phyloP scores from a whole-genome alignment of 2,797 vertebrate species.

The Aeoliscus strigatus region DNA sequence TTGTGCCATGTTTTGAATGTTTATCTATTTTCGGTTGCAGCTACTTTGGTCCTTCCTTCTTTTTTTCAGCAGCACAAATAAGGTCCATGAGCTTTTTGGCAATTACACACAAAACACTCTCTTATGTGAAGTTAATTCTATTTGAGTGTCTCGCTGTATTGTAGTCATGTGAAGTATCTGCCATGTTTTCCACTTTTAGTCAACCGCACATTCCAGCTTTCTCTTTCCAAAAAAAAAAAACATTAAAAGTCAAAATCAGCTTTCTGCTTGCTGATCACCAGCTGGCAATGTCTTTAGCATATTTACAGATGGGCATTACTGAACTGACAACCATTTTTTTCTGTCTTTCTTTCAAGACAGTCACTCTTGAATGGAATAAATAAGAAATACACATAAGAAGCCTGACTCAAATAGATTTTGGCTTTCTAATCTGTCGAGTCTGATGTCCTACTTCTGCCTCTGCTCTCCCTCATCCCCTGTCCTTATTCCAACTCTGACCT shows the following conservation, averaged over 20 bases:
- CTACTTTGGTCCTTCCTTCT: conserved; percentile 15
- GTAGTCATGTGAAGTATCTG: conserved; percentile 17
- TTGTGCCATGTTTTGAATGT: conserved; percentile 4
- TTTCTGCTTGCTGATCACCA: neutral
- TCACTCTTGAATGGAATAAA: too few relatives aligned
- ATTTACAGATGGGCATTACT: too few relatives aligned
- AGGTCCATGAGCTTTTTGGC: conserved; percentile 30
- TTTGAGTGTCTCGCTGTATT: conserved; percentile 22
- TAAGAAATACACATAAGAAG: conserved; percentile 2
- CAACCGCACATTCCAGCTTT: conserved; percentile 6
- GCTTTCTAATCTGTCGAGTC: conserved; percentile 11
- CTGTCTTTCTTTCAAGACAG: neutral
- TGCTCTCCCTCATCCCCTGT: conserved; percentile 1
- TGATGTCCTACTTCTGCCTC: conserved; percentile 15
- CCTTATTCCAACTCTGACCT: conserved; percentile 37
- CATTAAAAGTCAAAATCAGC: neutral
- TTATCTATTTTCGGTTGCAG: conserved; percentile 14
- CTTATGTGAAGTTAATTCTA: conserved; percentile 29
- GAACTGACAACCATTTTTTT: too few relatives aligned
- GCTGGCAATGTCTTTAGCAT: too few relatives aligned
- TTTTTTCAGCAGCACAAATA: conserved; percentile 23
- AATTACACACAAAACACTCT: conserved; percentile 12
- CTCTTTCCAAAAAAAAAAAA: conserved; percentile 2
- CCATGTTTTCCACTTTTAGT: conserved; percentile 23
- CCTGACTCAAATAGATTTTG: conserved; percentile 2